Base-by-base conservation (phyloP, 1,140 invertebrate genomes). In the Pseudobourletiella spinata region DNA sequence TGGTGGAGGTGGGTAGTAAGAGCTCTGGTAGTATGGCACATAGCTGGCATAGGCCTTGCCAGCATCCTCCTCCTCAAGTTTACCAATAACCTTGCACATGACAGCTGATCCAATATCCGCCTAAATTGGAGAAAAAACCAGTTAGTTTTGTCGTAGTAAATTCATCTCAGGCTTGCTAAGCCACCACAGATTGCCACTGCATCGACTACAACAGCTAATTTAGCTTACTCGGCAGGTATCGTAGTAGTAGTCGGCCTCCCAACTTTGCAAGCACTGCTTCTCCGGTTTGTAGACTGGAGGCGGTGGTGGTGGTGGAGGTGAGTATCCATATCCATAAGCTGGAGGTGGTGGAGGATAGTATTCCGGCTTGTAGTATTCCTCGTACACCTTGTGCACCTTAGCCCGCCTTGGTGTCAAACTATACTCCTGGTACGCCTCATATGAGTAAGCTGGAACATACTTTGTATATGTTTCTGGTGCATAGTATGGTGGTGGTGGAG, bases 221-320 rank as follows among this genome's bases (percentile, higher is more conserved):
- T 26, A 39, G 32, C 67, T 69, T 64, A 69, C 67, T 51, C 65
- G 61, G 35, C 67, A 69, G 43, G 64, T 61, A 48, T 69, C 67
- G 26, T 61, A 69, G 46, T 65, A 69, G 44, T 69, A 69, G n/a
- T 69, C 67, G n/a, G 67, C 67, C 46, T 69, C 67, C 67, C 67
- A 69, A 18, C 46, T 59, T 15, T 69, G 64, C 14, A 18, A 35
- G 20, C 2, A 8, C 15, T 25, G 25, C 55, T 65, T 52, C 16
- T 29, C 16, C 22, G 64, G 56, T 22, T 62, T 35, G 24, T 55
- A 64, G 6, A 43, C 15, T 61, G 46, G 39, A 18, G 28, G 29
- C 25, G 59, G 14, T 22, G 43, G 6, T n/a, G 44, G 14, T 8
- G 22, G 6, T 54, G 59, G 29, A 8, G 57, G 24, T 22, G 46